phyloP scores from a whole-genome alignment of 2,888 invertebrate species.

The Dendrolimus pini region DNA sequence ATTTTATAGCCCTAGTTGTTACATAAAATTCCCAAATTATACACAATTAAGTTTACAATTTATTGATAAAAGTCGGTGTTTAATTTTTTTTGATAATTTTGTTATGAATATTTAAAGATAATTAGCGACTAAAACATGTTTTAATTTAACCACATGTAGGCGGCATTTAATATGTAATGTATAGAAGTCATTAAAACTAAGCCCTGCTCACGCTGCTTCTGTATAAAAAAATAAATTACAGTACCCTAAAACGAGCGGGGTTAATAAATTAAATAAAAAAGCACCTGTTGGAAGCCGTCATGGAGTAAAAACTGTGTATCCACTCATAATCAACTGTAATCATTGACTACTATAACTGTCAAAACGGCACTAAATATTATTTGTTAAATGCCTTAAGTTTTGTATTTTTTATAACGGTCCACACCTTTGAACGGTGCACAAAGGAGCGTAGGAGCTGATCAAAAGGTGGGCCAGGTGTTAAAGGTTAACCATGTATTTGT shows the following conservation, averaged over 20 bases:
- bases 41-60: neutral
- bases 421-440: conserved; percentile 57
- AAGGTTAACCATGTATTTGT: conserved; percentile 43
- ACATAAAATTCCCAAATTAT: neutral
- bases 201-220: neutral
- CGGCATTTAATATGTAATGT: conserved; percentile 1
- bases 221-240: conserved; percentile 1
- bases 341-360: conserved; percentile 73
- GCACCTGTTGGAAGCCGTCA: conserved; percentile 54
- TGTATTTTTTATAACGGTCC: conserved; percentile 63
- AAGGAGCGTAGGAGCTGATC: conserved; percentile 41
- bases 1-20: neutral
- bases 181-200: conserved; percentile 3
- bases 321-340: conserved; percentile 60
- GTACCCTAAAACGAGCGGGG: neutral
- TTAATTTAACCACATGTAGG: neutral
- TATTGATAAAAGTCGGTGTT: neutral
- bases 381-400: conserved; percentile 69
- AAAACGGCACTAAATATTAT: conserved; percentile 73
- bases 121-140: neutral
- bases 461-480: conserved; percentile 47
- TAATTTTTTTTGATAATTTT: neutral
- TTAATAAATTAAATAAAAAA: conserved; percentile 14
- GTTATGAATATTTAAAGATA: neutral
- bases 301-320: conserved; percentile 49